A percentile compares a stretch with the other conserved stretches of the same genome.
phyloP scores from a whole-genome alignment of 2,888 invertebrate species.

The Cryptus armator region DNA sequence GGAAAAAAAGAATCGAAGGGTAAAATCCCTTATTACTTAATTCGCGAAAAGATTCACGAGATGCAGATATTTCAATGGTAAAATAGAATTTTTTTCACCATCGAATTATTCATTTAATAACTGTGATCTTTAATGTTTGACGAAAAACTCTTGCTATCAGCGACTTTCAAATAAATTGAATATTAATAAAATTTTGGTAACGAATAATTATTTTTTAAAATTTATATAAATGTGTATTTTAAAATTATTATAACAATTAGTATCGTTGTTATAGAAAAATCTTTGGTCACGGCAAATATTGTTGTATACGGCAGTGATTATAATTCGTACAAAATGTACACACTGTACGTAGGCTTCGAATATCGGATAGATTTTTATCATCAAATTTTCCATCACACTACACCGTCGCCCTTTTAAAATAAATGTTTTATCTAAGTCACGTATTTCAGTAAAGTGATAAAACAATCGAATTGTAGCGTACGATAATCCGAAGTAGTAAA shows the following conservation, averaged over 20 bases:
- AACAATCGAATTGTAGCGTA: background rate
- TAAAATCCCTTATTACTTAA: background rate
- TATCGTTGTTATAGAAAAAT: background rate
- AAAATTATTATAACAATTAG: too few species aligned
- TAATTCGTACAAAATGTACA: background rate
- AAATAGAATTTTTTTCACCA: too few species aligned
- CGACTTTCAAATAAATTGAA: too few species aligned
- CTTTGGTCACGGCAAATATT: background rate
- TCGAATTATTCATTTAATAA: too few species aligned
- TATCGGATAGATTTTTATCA: background rate
- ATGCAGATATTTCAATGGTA: too few species aligned
- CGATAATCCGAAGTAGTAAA: constrained; percentile 28
- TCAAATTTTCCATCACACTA: background rate
- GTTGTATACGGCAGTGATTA: background rate
- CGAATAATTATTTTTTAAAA: too few species aligned
- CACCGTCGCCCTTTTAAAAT: background rate
- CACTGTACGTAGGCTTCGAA: background rate
- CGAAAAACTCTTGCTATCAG: too few species aligned
- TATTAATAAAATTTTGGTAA: too few species aligned
- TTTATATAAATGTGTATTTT: too few species aligned
- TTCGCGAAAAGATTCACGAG: background rate
- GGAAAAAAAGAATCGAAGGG: constrained; percentile 11
- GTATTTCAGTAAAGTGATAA: background rate
- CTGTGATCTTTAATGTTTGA: too few species aligned
- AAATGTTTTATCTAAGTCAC: background rate